phyloP scores from a whole-genome alignment of 2,888 invertebrate species.

The Sarcophaga variegata region DNA sequence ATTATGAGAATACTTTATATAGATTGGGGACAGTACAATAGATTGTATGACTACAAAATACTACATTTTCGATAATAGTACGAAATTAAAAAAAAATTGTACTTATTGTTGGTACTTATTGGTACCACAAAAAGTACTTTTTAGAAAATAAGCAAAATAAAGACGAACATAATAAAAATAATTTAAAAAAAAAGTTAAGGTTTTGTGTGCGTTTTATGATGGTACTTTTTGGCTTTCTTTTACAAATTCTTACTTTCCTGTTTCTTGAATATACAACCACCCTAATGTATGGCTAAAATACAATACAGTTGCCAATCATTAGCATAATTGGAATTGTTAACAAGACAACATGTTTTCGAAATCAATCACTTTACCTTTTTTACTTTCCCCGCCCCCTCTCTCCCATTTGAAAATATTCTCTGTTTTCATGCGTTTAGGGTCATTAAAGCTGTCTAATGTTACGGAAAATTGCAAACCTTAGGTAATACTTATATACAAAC shows the following conservation, averaged over 20 bases:
- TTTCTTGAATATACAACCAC: neutral
- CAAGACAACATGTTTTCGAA: conserved; percentile 21
- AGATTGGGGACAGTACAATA: no score
- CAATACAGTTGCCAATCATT: conserved; percentile 19
- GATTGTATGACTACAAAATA: no score
- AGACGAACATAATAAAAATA: neutral
- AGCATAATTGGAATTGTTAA: conserved; percentile 32
- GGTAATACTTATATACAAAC: neutral
- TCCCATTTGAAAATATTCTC: conserved; percentile 18
- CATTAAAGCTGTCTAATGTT: neutral
- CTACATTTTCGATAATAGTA: no score
- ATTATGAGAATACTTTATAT: no score
- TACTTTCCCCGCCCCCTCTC: neutral
- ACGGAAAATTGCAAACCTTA: neutral
- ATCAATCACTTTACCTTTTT: conserved; percentile 31
- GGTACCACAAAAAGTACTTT: no score
- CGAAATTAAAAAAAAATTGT: no score
- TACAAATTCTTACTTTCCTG: neutral
- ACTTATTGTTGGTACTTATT: no score
- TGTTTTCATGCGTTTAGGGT: conserved; percentile 2
- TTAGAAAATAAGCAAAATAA: no score
- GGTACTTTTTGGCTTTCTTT: neutral
- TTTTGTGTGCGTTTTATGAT: no score
- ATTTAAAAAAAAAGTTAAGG: no score
- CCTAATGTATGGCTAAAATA: no score